phyloP scores from a whole-genome alignment of 2,797 vertebrate species.

The Ctenopoma kingsleyae region DNA sequence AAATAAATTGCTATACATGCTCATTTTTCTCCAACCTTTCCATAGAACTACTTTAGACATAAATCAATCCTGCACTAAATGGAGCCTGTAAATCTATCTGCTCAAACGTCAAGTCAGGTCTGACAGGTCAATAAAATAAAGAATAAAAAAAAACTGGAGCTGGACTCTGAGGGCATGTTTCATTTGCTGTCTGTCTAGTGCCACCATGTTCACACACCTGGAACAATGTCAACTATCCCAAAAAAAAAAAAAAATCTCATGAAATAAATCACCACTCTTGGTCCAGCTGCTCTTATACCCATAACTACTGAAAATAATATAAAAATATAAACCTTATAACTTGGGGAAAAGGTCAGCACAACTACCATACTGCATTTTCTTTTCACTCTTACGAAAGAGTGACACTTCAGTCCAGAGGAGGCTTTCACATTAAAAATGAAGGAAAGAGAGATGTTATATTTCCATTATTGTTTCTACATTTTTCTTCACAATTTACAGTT shows the following conservation, averaged over 20 bases:
- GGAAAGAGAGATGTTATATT: no score
- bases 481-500: no score
- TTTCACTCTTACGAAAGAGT: no score
- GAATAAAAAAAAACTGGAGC: background rate
- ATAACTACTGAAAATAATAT: background rate
- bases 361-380: background rate
- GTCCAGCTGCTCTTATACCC: background rate
- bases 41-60: slow-evolving; percentile 36
- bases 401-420: no score
- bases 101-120: slow-evolving; percentile 29
- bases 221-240: background rate
- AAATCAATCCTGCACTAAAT: slow-evolving; percentile 64
- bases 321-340: no score
- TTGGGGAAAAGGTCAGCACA: slow-evolving; percentile 5
- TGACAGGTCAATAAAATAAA: slow-evolving; percentile 61
- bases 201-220: slow-evolving; percentile 5
- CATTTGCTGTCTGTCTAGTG: slow-evolving; percentile 11
- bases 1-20: slow-evolving; percentile 1
- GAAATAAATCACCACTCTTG: background rate
- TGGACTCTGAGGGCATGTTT: slow-evolving; percentile 25
- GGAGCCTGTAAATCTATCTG: slow-evolving; percentile 63
- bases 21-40: slow-evolving; percentile 26
- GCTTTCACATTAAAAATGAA: no score
- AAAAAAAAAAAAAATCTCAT: slow-evolving; percentile 3
- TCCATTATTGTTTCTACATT: no score